Evolutionary conservation across 2,113 vertebrate species (phyloP).

Genomic region (Semnopithecus entellus): DNA sequence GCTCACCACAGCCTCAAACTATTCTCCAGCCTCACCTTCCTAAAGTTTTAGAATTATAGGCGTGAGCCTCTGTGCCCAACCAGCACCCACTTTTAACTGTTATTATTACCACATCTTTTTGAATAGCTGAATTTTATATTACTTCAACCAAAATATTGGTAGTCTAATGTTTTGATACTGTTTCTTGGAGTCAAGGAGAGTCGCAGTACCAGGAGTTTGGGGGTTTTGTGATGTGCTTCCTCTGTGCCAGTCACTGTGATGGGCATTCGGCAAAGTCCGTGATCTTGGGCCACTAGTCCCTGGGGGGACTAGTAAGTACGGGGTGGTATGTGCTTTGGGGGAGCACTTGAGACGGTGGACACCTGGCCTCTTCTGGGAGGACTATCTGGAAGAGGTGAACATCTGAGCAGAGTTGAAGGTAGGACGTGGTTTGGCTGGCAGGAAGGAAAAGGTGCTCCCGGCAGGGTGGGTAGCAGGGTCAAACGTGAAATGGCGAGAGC

Average conservation of each 20-base stretch:
- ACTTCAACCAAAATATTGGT: background rate
- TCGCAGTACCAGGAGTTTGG: background rate
- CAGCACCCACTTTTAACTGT: background rate
- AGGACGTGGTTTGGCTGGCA: background rate
- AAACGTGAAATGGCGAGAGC: background rate
- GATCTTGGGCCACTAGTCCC: background rate
- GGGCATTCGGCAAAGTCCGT: background rate
- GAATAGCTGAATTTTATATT: slow-evolving; percentile 20
- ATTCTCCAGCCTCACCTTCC: too few species aligned
- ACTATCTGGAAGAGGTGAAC: background rate
- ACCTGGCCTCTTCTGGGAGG: background rate
- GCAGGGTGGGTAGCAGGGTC: background rate
- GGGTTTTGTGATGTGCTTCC: background rate
- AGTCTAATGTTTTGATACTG: background rate
- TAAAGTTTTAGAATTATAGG: too few species aligned
- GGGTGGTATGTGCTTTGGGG: background rate
- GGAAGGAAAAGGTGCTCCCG: background rate
- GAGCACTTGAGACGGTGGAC: background rate
- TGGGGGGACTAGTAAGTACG: background rate
- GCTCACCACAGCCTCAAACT: too few species aligned
- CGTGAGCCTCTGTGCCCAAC: too few species aligned
- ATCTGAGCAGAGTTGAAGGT: background rate
- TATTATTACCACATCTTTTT: background rate
- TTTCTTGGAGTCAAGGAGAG: background rate
- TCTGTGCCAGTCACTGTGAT: background rate